Conservation (phyloP, 2,888 invertebrate species). For the Athetis lepigone region DNA sequence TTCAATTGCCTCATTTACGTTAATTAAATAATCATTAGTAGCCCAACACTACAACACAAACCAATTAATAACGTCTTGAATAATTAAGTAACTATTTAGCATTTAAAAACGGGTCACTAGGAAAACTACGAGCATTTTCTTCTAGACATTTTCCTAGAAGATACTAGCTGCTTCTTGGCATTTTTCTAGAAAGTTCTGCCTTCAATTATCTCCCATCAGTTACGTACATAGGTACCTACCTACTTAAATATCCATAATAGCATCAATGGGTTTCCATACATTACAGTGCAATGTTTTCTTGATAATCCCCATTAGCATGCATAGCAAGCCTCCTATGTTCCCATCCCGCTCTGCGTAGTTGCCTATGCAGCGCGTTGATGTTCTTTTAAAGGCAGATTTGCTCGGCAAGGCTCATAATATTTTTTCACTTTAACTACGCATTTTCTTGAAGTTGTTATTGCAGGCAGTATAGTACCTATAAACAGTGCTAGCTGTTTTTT, state of each 20-base stretch:
- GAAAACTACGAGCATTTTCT: constrained; percentile 6
- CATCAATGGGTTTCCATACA: constrained; percentile 19
- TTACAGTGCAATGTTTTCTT: constrained; percentile 35
- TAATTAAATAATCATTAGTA: not conserved
- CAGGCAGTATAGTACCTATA: too few species aligned
- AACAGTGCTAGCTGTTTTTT: too few species aligned
- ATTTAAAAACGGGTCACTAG: not conserved
- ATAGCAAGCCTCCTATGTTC: constrained; percentile 13
- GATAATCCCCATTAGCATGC: constrained; percentile 44
- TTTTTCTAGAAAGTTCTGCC: not conserved
- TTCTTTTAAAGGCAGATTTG: constrained; percentile 66
- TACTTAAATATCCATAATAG: constrained; percentile 11
- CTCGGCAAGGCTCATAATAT: not conserved
- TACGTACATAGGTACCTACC: too few species aligned
- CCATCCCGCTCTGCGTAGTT: constrained; percentile 5
- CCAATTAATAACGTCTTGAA: not conserved
- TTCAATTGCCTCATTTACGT: not conserved
- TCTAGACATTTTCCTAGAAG: not conserved
- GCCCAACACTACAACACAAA: not conserved
- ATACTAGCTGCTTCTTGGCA: not conserved
- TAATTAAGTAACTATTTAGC: not conserved
- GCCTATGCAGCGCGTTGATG: constrained; percentile 78
- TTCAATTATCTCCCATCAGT: too few species aligned
- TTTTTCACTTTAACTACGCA: constrained; percentile 4
- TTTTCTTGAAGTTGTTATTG: not conserved